Evolutionary conservation across 2,797 vertebrate species (phyloP), one percentile per base, ranked within the genome.

Genomic region (Margarornis squamiger): DNA sequence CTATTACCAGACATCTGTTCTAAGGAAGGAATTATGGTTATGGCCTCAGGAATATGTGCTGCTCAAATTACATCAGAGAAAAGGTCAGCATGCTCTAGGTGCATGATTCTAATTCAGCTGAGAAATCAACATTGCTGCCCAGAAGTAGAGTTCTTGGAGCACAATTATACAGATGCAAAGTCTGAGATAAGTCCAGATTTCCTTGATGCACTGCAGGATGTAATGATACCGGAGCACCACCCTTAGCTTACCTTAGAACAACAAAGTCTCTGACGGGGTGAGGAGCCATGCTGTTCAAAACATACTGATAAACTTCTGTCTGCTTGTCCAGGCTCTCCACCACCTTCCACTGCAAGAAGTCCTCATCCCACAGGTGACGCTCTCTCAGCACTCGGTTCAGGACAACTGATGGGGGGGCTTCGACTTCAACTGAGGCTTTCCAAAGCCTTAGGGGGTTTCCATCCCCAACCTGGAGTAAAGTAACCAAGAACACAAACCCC

Each of bases 321-420:
- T 99, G 99, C 92, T 98, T 98, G 98, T 99, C 99, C 93, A 99
- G 96, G 5, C 98, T 98, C 95, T 99, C 99, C 5, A 98, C 98
- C 36, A 99, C 97, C 97, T 99, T 99, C 98, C 99, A 99, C 94
- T 99, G 99, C 95, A 99, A 97, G 80, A 99, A 98, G 96, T 99
- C 99, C 62, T 99, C 98, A 0, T 99, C 99, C 99, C 99, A 99
- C 79, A 99, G 98, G 96, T 99, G 99, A 71, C 99, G 99, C 97
- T 99, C 99, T 92, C 99, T 98, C 85, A 99, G 97, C 93, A 99
- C 98, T 2, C 99, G 98, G 88, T 99, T 99, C 97, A 99, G 91
- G 52, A 99, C 99, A 29, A 99, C 99, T 0, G 99, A 99, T 0
- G 99, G 99, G 0, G 99, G 99, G 0, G 99, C 99, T 92, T 99